phyloP scores from a whole-genome alignment of 2,888 invertebrate species.

The Coleophora deauratella region DNA sequence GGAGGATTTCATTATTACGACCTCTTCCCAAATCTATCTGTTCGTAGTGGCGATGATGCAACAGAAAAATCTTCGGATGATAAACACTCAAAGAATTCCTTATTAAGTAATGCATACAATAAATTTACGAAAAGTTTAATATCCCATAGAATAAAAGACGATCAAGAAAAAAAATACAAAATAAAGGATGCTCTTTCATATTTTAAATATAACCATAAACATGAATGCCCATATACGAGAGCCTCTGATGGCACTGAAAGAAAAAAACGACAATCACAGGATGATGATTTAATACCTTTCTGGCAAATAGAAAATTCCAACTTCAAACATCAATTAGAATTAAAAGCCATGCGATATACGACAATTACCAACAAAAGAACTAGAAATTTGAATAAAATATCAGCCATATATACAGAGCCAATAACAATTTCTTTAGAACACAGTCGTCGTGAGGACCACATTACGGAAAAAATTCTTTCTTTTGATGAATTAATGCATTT shows the following conservation, averaged over 20 bases:
- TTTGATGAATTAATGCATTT: constrained; percentile 63
- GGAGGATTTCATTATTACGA: constrained; percentile 33
- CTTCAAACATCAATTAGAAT: constrained; percentile 25
- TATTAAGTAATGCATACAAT: constrained; percentile 12
- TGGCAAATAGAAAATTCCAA: constrained; percentile 46
- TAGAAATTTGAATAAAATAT: constrained; percentile 24
- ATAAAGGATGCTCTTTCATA: not conserved
- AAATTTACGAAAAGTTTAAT: constrained; percentile 16
- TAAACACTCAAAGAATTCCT: no score
- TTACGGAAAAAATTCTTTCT: constrained; percentile 58
- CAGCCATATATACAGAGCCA: constrained; percentile 31
- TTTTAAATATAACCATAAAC: constrained; percentile 17
- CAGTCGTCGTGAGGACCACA: constrained; percentile 15
- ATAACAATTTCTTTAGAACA: constrained; percentile 40
- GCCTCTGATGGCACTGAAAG: constrained; percentile 38
- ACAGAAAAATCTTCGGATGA: constrained; percentile 7
- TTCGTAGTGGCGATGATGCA: constrained; percentile 28
- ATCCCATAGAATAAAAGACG: constrained; percentile 25
- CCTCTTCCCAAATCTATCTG: constrained; percentile 30
- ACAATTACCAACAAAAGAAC: constrained; percentile 34
- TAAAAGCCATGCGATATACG: constrained; percentile 49
- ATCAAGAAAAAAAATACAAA: constrained; percentile 24
- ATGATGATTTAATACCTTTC: constrained; percentile 39
- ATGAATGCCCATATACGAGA: constrained; percentile 28
- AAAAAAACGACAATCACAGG: constrained; percentile 34